Evolutionary conservation across 2,113 vertebrate species (phyloP).

Genomic region (Struthidea cinerea): DNA sequence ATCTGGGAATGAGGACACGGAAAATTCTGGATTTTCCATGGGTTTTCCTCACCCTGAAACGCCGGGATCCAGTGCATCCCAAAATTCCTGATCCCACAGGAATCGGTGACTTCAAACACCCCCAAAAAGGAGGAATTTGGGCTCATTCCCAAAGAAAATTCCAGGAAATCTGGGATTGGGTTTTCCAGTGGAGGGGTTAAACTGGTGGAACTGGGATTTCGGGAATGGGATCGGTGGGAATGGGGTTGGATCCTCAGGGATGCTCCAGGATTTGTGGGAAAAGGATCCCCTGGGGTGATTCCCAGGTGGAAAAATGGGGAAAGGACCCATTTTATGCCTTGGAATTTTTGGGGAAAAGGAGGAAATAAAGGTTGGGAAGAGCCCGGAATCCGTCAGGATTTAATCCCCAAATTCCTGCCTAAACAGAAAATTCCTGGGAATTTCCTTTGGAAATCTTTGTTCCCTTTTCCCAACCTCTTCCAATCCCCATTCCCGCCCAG

Average conservation of each 20-base stretch:
- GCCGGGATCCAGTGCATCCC: background rate
- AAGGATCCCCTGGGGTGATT: background rate
- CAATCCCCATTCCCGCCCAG: background rate
- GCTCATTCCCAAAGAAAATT: background rate
- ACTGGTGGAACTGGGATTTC: background rate
- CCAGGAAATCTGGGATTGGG: background rate
- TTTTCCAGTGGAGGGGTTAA: background rate
- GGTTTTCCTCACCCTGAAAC: background rate
- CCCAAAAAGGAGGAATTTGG: background rate
- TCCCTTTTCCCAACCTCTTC: background rate
- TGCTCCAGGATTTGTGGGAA: background rate
- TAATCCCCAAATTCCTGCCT: background rate
- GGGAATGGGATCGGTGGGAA: too few relatives aligned
- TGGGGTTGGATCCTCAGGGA: background rate
- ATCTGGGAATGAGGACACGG: background rate
- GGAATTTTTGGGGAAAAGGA: background rate
- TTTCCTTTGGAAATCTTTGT: background rate
- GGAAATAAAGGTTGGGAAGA: background rate
- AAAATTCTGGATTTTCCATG: background rate
- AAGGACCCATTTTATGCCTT: background rate
- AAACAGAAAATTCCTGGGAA: background rate
- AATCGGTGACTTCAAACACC: background rate
- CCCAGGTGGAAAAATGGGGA: background rate
- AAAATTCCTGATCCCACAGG: background rate
- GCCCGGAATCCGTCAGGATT: background rate